Evolutionary conservation across 2,888 invertebrate genomes (phyloP).

Genomic region (Synergus gifuensis): DNA sequence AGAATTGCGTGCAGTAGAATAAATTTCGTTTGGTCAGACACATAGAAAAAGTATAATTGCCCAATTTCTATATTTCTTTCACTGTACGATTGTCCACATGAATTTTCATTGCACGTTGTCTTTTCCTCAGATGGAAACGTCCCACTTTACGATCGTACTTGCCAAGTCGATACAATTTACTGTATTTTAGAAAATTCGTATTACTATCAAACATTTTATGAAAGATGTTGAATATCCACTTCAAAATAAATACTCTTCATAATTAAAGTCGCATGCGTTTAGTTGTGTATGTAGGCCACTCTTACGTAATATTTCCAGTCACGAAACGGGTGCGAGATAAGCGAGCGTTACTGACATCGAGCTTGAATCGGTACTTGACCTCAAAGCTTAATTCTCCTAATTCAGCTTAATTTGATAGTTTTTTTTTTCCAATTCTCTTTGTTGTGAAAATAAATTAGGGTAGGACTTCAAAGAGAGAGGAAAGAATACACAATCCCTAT

Average conservation of each 20-base stretch:
- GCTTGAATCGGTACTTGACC: slow-evolving; percentile 29
- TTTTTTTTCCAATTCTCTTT: no score
- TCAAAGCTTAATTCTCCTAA: slow-evolving; percentile 14
- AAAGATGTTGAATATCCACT: no score
- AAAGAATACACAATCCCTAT: no score
- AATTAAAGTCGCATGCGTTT: no score
- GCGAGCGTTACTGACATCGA: slow-evolving; percentile 13
- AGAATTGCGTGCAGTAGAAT: slow-evolving; percentile 37
- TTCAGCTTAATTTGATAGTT: no score
- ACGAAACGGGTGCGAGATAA: slow-evolving; percentile 26
- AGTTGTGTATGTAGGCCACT: neutral
- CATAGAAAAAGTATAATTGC: slow-evolving; percentile 19
- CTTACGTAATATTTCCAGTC: slow-evolving; percentile 20
- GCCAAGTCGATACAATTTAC: slow-evolving; percentile 25
- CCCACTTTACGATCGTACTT: slow-evolving; percentile 8
- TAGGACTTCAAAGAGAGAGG: no score
- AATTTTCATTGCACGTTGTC: slow-evolving; percentile 34
- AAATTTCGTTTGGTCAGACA: slow-evolving; percentile 25
- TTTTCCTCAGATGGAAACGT: slow-evolving; percentile 17
- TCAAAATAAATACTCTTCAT: no score
- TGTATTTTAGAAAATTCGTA: neutral
- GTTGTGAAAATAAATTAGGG: no score
- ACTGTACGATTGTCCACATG: slow-evolving; percentile 24
- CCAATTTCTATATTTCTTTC: slow-evolving; percentile 36
- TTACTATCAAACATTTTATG: no score